Evolutionary conservation across 2,888 invertebrate species (phyloP), one percentile per base, ranked within the genome.

Genomic region (Scaptomyza reducta): DNA sequence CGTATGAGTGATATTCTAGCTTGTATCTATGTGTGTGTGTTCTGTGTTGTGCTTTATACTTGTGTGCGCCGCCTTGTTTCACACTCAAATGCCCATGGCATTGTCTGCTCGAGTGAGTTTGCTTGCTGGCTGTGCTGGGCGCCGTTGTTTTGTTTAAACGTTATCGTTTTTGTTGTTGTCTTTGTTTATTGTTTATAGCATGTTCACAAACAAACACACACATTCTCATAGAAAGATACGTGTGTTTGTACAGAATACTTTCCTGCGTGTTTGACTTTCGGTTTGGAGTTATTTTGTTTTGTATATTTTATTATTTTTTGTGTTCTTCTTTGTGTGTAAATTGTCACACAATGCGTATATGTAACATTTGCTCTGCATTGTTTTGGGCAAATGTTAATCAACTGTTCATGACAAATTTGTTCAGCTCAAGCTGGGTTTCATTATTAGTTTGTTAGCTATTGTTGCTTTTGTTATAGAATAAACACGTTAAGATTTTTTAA

Each of bases 71-170:
- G 67, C 45, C 63, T 68, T 65, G 80, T 62, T 80, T 75, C 64
- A 69, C 85, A 75, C 82, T 85, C 82, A 85, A 75, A 74, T 74
- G 85, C 82, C 82, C 82, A 76, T 74, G 81, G 81, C 78, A 75
- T 71, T 79, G 79, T 84, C 77, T 84, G 71, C 67, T 83, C 72
- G 83, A 82, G 79, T 85, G 85, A 58, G 63, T 79, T 70, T 58
- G 78, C 86, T 75, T 68, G 80, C 81, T 83, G 68, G 42, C 67
- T 66, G 62, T 86, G 74, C 80, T 84, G 86, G 60, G 80, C 84
- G 86, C 86, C 84, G 83, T 75, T 80, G 77, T 86, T 86, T 84
- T 86, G 86, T 79, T 83, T 86, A 72, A 74, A 74, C 84, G 86
- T 86, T 84, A 81, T 86, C 83, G 84, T 84, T 83, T 72, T 84